Percentiles rank a stretch among this genome's conserved stretches.
Evolutionary conservation across 2,797 vertebrate genomes (phyloP).

Genomic region (Epinephelus malabaricus): DNA sequence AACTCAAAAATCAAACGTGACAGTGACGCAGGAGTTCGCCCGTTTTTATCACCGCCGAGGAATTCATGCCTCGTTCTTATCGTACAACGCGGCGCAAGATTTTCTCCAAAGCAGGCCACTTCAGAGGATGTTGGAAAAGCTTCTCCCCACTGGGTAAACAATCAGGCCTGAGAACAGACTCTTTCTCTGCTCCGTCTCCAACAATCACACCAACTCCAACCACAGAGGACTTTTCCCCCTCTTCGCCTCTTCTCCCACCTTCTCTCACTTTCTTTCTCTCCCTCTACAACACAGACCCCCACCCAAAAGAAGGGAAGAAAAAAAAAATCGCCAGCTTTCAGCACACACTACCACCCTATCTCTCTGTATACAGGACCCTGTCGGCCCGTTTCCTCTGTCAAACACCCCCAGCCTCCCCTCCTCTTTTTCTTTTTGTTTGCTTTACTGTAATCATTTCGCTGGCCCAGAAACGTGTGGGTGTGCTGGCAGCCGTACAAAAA

Average conservation of each 20-base stretch:
- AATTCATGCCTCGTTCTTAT: conserved; percentile 54
- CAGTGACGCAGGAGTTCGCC: conserved; percentile 36
- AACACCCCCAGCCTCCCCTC: conserved; percentile 74
- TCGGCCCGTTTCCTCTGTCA: conserved; percentile 94
- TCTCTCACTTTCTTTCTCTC: conserved; percentile 80
- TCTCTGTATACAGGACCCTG: conserved; percentile 94
- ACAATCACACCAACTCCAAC: conserved; percentile 72
- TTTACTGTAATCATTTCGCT: conserved; percentile 98
- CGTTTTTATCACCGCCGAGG: conserved; percentile 32
- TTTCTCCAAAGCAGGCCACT: conserved; percentile 59
- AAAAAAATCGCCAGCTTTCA: conserved; percentile 84
- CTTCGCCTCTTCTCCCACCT: conserved; percentile 50
- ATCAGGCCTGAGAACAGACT: conserved; percentile 75
- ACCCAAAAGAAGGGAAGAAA: conserved; percentile 36
- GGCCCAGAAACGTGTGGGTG: conserved; percentile 98
- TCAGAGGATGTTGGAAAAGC: conserved; percentile 71
- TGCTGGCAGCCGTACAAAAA: conserved; percentile 95
- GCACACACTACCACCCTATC: conserved; percentile 89
- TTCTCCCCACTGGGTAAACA: conserved; percentile 77
- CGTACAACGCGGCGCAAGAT: conserved; percentile 9
- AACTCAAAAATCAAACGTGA: conserved; percentile 27
- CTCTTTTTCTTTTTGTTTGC: conserved; percentile 93
- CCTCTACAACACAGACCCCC: conserved; percentile 75
- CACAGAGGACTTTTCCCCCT: conserved; percentile 63
- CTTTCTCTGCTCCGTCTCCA: conserved; percentile 73